A percentile compares a stretch with the other conserved stretches of the same genome.
phyloP scores from a whole-genome alignment of 1,140 invertebrate species.

The Micrasema longulum region DNA sequence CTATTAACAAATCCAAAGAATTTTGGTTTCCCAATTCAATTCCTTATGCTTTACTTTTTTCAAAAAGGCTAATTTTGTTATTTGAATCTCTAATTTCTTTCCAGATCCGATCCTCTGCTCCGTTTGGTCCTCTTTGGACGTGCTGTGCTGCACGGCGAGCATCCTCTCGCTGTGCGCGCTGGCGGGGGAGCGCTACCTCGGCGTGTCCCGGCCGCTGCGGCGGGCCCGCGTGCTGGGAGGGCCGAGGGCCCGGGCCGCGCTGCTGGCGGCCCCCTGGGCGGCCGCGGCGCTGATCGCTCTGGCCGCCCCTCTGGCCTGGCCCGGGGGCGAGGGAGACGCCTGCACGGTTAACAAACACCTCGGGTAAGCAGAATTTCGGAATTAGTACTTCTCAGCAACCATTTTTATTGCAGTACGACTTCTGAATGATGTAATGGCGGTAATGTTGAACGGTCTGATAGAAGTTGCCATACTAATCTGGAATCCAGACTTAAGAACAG shows the following conservation, averaged over 20 bases:
- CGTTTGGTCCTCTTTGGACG: slow-evolving; percentile 73
- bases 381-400: no score
- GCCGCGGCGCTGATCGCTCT: slow-evolving; percentile 61
- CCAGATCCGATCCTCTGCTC: slow-evolving; percentile 70
- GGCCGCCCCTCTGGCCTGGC: slow-evolving; percentile 59
- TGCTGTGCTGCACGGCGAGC: slow-evolving; percentile 74
- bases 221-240: slow-evolving; percentile 55
- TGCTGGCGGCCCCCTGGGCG: slow-evolving; percentile 59
- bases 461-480: no score
- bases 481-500: no score
- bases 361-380: no score
- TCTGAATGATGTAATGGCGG: background rate
- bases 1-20: no score
- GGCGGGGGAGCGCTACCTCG: slow-evolving; percentile 73
- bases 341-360: slow-evolving; percentile 72
- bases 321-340: slow-evolving; percentile 58
- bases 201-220: slow-evolving; percentile 69
- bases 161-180: slow-evolving; percentile 75
- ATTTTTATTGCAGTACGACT: background rate
- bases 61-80: no score
- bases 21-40: no score
- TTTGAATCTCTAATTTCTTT: no score
- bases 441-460: background rate
- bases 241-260: slow-evolving; percentile 55
- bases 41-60: no score